Evolutionary conservation across 2,797 vertebrate genomes (phyloP).

Genomic region (Sparus aurata): DNA sequence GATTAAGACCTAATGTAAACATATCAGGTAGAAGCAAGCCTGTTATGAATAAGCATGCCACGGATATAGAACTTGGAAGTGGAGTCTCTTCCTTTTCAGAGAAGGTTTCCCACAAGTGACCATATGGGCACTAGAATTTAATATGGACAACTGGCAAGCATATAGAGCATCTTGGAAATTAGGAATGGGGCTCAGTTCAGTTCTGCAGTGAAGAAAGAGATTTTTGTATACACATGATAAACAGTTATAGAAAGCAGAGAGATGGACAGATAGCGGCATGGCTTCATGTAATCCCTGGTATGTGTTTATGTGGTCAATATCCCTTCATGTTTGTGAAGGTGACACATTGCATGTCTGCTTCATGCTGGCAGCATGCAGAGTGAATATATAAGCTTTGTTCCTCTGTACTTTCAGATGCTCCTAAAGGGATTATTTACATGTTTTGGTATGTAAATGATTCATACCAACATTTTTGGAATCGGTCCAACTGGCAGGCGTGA

Average conservation of each 20-base stretch:
- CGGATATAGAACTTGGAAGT: too few relatives aligned
- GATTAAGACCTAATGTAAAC: too few relatives aligned
- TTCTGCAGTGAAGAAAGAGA: neutral
- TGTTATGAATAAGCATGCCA: too few relatives aligned
- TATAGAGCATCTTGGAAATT: constrained; percentile 24
- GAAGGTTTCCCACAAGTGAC: constrained; percentile 48
- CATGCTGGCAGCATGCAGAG: neutral
- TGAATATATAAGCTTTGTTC: neutral
- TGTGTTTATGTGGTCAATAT: neutral
- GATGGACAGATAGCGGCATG: neutral
- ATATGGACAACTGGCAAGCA: constrained; percentile 35
- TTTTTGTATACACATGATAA: neutral
- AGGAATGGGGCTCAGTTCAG: neutral
- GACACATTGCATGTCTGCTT: constrained; percentile 2
- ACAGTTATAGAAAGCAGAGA: constrained; percentile 8
- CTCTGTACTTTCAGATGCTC: constrained; percentile 8
- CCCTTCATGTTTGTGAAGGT: constrained; percentile 1
- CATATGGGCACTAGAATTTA: constrained; percentile 49
- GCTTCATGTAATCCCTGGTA: neutral
- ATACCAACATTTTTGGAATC: too few relatives aligned
- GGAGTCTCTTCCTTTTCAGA: constrained; percentile 37
- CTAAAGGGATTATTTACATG: too few relatives aligned
- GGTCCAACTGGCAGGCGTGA: too few relatives aligned
- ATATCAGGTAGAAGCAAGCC: too few relatives aligned
- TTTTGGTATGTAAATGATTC: too few relatives aligned